A percentile compares a stretch with the other conserved stretches of the same genome.
These are phyloP conservation scores for Synergus itoensis DNA, from an alignment of 2,888 invertebrate species.

Conservation along the genomic window DNA sequence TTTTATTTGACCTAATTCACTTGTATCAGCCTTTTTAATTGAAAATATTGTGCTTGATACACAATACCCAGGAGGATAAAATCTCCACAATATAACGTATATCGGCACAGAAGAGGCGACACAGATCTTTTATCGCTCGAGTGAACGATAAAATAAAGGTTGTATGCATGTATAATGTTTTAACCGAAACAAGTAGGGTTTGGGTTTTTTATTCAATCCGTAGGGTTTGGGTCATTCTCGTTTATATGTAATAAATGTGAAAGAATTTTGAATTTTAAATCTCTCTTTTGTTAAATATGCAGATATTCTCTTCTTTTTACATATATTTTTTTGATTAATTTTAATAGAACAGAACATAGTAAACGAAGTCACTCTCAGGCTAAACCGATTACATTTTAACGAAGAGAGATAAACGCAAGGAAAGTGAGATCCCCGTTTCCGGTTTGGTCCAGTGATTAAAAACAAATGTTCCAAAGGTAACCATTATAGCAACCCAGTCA, in stretches of 20 bases:
- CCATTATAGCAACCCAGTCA: constrained; percentile 61
- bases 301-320: no score
- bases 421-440: constrained; percentile 50
- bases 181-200: background rate
- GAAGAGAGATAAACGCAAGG: constrained; percentile 52
- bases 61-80: constrained; percentile 22
- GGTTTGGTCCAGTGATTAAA: constrained; percentile 66
- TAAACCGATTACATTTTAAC: constrained; percentile 63
- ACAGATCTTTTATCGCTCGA: constrained; percentile 30
- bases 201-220: no score
- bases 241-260: background rate
- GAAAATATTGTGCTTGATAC: background rate
- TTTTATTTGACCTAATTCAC: background rate
- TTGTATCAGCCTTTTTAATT: background rate
- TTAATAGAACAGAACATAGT: background rate
- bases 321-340: no score
- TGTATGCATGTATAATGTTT: background rate
- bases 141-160: constrained; percentile 21
- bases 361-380: constrained; percentile 54
- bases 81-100: constrained; percentile 30
- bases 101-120: constrained; percentile 16
- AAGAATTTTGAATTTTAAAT: background rate
- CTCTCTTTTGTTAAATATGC: background rate
- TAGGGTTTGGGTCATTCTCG: background rate
- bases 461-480: constrained; percentile 65